Evolutionary conservation across 23 tunicate genomes (phyloP).

Genomic region (Ciona savignyi): DNA sequence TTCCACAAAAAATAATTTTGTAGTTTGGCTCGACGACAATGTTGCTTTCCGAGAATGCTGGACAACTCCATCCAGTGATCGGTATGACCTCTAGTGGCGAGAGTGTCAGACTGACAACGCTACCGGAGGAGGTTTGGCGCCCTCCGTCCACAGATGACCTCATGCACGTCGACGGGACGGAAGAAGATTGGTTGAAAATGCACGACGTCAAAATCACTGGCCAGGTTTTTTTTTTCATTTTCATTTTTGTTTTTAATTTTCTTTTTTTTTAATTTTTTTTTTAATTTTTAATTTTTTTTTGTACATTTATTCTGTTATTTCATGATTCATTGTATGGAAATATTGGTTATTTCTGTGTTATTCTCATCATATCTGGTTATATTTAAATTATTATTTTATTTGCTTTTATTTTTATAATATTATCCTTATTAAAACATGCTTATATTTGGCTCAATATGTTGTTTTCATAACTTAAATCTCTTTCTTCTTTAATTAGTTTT

Average conservation of each 20-base stretch:
- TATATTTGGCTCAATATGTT: neutral
- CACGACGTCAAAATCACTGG: constrained; percentile 61
- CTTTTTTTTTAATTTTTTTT: no score
- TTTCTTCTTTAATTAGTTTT: neutral
- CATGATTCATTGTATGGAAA: no score
- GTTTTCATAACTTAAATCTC: no score
- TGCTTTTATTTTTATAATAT: no score
- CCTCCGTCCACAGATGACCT: constrained; percentile 21
- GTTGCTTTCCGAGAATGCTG: constrained; percentile 12
- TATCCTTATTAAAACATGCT: neutral
- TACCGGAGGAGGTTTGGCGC: constrained; percentile 10
- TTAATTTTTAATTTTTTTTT: no score
- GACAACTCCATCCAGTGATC: constrained; percentile 31
- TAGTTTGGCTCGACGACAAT: constrained; percentile 8
- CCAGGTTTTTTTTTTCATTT: no score
- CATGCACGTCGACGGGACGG: constrained; percentile 51
- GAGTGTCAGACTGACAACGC: constrained; percentile 6
- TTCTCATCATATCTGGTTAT: no score
- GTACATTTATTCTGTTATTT: no score
- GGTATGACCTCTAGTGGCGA: constrained; percentile 46
- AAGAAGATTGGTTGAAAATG: constrained; percentile 54
- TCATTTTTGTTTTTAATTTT: no score
- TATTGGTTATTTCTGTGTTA: no score
- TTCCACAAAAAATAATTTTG: no score
- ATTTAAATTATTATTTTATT: no score